Evolutionary conservation across 2,888 invertebrate genomes (phyloP), one percentile per base, ranked within the genome.

Genomic region (Dolichomitus sp.): DNA sequence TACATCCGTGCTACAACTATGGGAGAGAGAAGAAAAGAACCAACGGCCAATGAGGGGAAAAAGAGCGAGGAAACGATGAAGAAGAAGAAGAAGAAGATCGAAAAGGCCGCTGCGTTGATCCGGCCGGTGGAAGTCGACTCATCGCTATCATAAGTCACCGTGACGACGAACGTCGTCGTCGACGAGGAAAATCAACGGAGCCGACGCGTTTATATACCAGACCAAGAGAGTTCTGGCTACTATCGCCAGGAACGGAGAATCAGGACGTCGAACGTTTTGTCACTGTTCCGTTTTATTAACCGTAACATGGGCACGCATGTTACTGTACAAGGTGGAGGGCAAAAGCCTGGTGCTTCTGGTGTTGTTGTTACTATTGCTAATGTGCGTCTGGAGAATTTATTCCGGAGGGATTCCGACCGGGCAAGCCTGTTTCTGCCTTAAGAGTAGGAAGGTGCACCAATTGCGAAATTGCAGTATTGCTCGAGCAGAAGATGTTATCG

Each of bases 61-160:
- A 17, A 61, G 50, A 40, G 61, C 30, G 42, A 63, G 72, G 40
- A 61, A 66, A 63, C 66, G 70, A 75, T 63, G 63, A 23, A 23
- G 23, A 23, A 23, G 23, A 23, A 23, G 23, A 33, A 52, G 50
- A 66, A 33, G 33, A 73, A 69, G 68, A 50, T 59, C 19, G 61
- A 50, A 61, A 59, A 68, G 68, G 76, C 11, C 12, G 11, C 19
- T 17, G 61, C 37, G 61, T 79, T 63, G 79, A 79, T 79, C 63
- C 68, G 45, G 23, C 37, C 48, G 74, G 63, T 75, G 69, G 69
- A 74, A 79, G 78, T 59, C 66, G 69, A 84, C 84, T 84, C 81
- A 84, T 84, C 72, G 82, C 68, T 69, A 63, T 84, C 84, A 79
- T 84, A 84, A 84, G 81, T 84, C 84, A 84, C 77, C 66, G 69